phyloP scores from a whole-genome alignment of 1,140 invertebrate genomes.

The Adelges cooleyi region DNA sequence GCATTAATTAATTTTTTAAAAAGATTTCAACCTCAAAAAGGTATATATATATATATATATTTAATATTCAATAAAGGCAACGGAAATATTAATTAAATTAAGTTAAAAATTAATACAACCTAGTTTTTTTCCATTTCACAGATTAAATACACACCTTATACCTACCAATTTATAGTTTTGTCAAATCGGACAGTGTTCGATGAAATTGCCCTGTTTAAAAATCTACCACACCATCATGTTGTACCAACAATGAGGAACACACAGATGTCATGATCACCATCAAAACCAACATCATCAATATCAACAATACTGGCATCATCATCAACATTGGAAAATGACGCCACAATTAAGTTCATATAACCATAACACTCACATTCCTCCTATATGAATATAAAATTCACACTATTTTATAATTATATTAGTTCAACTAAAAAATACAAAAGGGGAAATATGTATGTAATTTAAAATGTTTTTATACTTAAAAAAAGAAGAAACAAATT shows the following conservation, averaged over 20 bases:
- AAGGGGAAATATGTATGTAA: no score
- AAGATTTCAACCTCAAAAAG: no score
- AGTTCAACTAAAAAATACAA: not conserved
- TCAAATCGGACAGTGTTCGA: constrained; percentile 17
- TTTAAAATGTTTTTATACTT: no score
- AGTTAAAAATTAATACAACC: no score
- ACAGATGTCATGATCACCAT: constrained; percentile 17
- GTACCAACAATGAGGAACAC: constrained; percentile 26
- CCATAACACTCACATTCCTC: constrained; percentile 27
- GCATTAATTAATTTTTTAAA: no score
- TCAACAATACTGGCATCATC: constrained; percentile 21
- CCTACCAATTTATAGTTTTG: constrained; percentile 24
- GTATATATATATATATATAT: no score
- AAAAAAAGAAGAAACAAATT: no score
- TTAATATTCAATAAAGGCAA: no score
- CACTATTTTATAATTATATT: constrained; percentile 22
- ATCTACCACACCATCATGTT: constrained; percentile 28
- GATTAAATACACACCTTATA: constrained; percentile 28
- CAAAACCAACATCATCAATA: constrained; percentile 22
- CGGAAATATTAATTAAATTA: no score
- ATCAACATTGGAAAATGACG: constrained; percentile 18
- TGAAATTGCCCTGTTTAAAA: constrained; percentile 27
- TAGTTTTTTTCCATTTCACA: constrained; percentile 13
- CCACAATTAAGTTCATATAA: constrained; percentile 27
- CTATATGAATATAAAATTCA: constrained; percentile 29